Conservation (phyloP, 2,888 invertebrate species). For the Orthosia gothica region DNA sequence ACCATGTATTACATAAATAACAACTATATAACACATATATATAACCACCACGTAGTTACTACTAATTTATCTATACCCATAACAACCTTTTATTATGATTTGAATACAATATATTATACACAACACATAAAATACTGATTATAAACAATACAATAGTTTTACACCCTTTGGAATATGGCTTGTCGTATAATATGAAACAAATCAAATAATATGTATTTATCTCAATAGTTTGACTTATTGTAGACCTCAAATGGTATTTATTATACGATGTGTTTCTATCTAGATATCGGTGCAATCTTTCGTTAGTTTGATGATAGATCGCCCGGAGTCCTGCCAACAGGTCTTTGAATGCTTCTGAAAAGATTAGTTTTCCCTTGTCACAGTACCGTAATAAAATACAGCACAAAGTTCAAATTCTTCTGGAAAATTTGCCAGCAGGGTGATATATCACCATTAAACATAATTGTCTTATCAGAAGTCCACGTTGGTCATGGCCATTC, state of each 20-base stretch:
- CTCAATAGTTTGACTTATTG: no score
- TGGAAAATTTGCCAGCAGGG: fast-evolving
- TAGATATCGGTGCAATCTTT: no score
- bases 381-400: no score
- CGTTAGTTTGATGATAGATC: no score
- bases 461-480: neutral
- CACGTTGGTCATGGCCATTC: neutral
- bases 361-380: no score
- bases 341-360: no score
- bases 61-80: neutral
- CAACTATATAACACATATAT: no score
- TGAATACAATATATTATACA: neutral
- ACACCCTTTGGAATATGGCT: neutral
- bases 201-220: no score
- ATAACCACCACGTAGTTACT: neutral
- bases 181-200: neutral
- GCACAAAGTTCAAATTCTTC: no score
- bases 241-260: no score
- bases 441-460: neutral
- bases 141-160: neutral
- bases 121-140: constrained; percentile 18
- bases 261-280: neutral
- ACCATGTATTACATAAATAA: no score
- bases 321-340: no score
- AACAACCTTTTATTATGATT: neutral